Percentiles rank a stretch among this genome's conserved stretches.
These are phyloP conservation scores for Trochalopteron elliotii DNA, from an alignment of 2,113 vertebrate genomes.

Conservation along the genomic window DNA sequence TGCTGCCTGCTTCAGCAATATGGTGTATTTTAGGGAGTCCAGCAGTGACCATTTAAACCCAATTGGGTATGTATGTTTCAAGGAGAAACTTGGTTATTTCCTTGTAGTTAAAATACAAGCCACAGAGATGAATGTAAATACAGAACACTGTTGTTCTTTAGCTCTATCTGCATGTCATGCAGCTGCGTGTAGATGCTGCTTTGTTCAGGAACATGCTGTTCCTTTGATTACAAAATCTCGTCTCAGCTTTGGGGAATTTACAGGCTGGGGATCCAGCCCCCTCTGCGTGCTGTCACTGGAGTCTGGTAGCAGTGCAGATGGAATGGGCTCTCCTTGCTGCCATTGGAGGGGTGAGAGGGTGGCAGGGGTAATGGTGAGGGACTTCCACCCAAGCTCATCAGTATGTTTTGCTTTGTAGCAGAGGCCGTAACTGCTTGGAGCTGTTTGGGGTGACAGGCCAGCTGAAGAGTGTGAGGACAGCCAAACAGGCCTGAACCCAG, in stretches of 20 bases:
- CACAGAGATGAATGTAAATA: not conserved
- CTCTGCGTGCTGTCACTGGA: not conserved
- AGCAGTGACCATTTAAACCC: not conserved
- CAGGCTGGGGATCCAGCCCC: not conserved
- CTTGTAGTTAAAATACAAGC: not conserved
- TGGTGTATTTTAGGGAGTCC: not conserved
- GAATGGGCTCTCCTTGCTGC: not conserved
- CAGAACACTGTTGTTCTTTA: not conserved
- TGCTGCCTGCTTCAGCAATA: not conserved
- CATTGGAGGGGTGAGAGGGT: not conserved
- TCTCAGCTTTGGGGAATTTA: not conserved
- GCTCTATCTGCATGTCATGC: not conserved
- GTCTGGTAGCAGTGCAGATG: not conserved
- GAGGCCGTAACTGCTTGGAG: rapidly evolving
- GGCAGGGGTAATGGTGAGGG: rapidly evolving
- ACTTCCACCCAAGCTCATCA: not conserved
- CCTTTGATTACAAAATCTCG: not conserved
- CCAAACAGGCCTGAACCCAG: not conserved
- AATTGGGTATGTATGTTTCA: not conserved
- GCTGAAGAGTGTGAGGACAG: not conserved
- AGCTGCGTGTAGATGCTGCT: not conserved
- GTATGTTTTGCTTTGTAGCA: not conserved
- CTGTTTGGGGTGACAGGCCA: not conserved
- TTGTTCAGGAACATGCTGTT: not conserved
- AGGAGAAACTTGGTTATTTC: not conserved